Evolutionary conservation across 2,888 invertebrate genomes (phyloP).

Genomic region (Camptogramma bilineatum): DNA sequence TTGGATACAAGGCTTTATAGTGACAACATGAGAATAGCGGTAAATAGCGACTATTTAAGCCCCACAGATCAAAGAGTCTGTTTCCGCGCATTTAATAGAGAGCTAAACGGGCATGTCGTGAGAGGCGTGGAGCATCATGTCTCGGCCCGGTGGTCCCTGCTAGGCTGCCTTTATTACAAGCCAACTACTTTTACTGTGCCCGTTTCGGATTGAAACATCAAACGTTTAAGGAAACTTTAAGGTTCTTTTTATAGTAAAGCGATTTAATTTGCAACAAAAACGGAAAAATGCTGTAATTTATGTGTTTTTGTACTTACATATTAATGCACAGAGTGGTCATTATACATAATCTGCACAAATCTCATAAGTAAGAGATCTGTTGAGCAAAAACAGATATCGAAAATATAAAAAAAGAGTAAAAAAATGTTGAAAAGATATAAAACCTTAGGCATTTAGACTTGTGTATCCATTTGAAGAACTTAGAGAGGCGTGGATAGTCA

Average conservation of each 20-base stretch:
- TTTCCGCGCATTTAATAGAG: conserved; percentile 40
- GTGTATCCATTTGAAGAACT: background rate
- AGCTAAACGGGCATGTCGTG: conserved; percentile 49
- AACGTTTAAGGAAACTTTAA: background rate
- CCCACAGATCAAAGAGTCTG: conserved; percentile 23
- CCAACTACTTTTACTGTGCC: background rate
- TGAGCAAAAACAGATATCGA: too few relatives aligned
- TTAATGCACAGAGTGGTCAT: background rate
- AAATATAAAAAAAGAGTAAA: too few relatives aligned
- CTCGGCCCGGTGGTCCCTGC: conserved; percentile 55
- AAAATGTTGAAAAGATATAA: too few relatives aligned
- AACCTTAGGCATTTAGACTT: background rate
- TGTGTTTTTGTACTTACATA: too few relatives aligned
- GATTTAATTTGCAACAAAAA: background rate
- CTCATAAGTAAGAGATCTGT: too few relatives aligned
- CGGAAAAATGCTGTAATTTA: too few relatives aligned
- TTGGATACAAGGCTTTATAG: too few relatives aligned
- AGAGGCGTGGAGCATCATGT: conserved; percentile 64
- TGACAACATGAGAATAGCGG: background rate
- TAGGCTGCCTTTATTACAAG: conserved; percentile 19
- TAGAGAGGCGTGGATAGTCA: background rate
- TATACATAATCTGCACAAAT: background rate
- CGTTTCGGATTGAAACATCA: background rate
- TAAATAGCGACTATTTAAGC: conserved; percentile 19
- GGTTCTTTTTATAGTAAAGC: too few relatives aligned